phyloP scores from a whole-genome alignment of 92 coral and sea anemone species.

The Blastomussa wellsi region DNA sequence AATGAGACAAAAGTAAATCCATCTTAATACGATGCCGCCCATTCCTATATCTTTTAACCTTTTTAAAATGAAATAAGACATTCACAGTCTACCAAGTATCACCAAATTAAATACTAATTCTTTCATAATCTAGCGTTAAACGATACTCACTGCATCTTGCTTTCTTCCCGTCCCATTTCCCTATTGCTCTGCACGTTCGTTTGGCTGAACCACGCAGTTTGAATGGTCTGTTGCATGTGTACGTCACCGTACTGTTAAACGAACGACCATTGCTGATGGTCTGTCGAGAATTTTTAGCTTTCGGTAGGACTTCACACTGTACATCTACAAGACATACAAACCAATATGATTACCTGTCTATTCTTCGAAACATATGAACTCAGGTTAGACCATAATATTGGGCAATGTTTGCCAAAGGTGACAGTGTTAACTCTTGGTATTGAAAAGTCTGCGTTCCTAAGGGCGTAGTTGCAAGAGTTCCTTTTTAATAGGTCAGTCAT shows the following conservation, averaged over 20 bases:
- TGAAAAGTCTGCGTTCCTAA: too few species aligned
- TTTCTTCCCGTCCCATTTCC: slow-evolving; percentile 88
- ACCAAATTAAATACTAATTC: too few species aligned
- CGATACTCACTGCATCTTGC: slow-evolving; percentile 85
- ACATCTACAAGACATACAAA: slow-evolving; percentile 5
- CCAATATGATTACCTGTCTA: neutral
- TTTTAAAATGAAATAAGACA: too few species aligned
- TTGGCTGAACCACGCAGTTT: slow-evolving; percentile 66
- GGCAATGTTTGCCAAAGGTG: too few species aligned
- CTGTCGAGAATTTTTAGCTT: neutral
- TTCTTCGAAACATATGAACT: neutral
- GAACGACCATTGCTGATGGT: neutral
- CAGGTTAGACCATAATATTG: too few species aligned
- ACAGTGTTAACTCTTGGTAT: too few species aligned
- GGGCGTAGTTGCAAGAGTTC: too few species aligned
- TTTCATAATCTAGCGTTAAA: neutral
- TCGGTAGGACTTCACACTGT: slow-evolving; percentile 3
- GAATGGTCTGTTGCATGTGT: slow-evolving; percentile 51
- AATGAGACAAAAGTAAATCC: too few species aligned
- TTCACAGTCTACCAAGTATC: too few species aligned
- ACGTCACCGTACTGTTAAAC: slow-evolving; percentile 46
- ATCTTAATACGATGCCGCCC: too few species aligned
- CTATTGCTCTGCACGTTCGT: slow-evolving; percentile 78
- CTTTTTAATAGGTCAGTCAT: too few species aligned
- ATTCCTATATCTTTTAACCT: too few species aligned